phyloP scores from a whole-genome alignment of 2,888 invertebrate genomes.

The Gymnocheta viridis region DNA sequence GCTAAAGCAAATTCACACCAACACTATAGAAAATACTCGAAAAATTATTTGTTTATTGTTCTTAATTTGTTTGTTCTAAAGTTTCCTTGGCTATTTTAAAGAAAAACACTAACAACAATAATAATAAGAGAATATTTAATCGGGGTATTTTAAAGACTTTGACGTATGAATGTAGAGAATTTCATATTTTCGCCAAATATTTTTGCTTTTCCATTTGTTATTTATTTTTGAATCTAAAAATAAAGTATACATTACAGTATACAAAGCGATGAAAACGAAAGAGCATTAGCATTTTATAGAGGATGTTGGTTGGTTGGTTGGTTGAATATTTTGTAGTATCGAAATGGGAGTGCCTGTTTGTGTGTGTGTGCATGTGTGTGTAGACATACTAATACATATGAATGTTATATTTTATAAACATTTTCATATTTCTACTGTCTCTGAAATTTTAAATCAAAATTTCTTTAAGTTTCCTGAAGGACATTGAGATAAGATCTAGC shows the following conservation, averaged over 20 bases:
- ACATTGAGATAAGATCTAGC: background rate
- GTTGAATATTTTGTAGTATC: background rate
- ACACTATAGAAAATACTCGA: slow-evolving; percentile 18
- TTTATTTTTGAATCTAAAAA: slow-evolving; percentile 60
- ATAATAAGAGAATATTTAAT: slow-evolving; percentile 53
- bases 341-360: background rate
- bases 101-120: slow-evolving; percentile 30
- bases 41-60: slow-evolving; percentile 54
- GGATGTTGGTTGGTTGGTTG: slow-evolving; percentile 7
- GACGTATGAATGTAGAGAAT: slow-evolving; percentile 47
- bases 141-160: slow-evolving; percentile 49
- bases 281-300: slow-evolving; percentile 17
- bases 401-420: background rate
- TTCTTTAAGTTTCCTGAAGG: background rate
- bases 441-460: background rate
- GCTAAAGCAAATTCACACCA: slow-evolving; percentile 18
- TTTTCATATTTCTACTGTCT: background rate
- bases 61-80: slow-evolving; percentile 50
- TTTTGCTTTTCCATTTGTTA: slow-evolving; percentile 57
- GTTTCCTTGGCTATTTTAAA: slow-evolving; percentile 13
- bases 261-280: slow-evolving; percentile 29
- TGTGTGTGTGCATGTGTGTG: background rate
- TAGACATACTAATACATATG: background rate
- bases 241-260: slow-evolving; percentile 69
- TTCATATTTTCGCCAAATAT: slow-evolving; percentile 52